phyloP scores from a whole-genome alignment of 2,888 invertebrate species.

The Chymomyza amoena region DNA sequence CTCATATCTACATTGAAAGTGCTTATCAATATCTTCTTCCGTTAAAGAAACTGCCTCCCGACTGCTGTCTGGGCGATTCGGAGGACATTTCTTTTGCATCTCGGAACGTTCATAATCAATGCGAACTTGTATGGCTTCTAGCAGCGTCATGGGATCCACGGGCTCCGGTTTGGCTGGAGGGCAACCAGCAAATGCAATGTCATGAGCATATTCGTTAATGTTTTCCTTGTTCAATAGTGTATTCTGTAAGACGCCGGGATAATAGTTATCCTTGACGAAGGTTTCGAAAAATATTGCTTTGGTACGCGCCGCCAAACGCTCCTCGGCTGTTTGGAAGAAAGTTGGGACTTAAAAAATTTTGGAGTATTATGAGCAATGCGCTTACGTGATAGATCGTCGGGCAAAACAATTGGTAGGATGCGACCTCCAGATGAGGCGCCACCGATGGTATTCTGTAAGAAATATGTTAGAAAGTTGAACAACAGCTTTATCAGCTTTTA shows the following conservation, averaged over 20 bases:
- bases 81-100: slow-evolving; percentile 22
- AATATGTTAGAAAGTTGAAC: no score
- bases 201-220: slow-evolving; percentile 55
- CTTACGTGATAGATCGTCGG: slow-evolving; percentile 30
- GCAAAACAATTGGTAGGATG: no score
- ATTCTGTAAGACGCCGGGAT: slow-evolving; percentile 62
- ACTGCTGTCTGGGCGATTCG: background rate
- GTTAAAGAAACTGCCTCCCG: background rate
- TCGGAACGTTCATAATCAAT: slow-evolving; percentile 56
- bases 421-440: no score
- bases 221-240: slow-evolving; percentile 51
- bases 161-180: slow-evolving; percentile 35
- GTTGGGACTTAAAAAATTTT: background rate
- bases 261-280: slow-evolving; percentile 54
- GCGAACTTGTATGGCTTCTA: slow-evolving; percentile 67
- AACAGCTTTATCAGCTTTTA: no score
- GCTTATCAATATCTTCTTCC: slow-evolving; percentile 33
- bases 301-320: slow-evolving; percentile 30
- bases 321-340: slow-evolving; percentile 30
- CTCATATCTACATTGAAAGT: slow-evolving; percentile 43
- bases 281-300: slow-evolving; percentile 33
- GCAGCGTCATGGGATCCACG: slow-evolving; percentile 62
- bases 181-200: slow-evolving; percentile 39
- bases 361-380: background rate
- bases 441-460: no score